Base-by-base conservation (phyloP, 2,888 invertebrate genomes). In the Microctonus aethiopoides region DNA sequence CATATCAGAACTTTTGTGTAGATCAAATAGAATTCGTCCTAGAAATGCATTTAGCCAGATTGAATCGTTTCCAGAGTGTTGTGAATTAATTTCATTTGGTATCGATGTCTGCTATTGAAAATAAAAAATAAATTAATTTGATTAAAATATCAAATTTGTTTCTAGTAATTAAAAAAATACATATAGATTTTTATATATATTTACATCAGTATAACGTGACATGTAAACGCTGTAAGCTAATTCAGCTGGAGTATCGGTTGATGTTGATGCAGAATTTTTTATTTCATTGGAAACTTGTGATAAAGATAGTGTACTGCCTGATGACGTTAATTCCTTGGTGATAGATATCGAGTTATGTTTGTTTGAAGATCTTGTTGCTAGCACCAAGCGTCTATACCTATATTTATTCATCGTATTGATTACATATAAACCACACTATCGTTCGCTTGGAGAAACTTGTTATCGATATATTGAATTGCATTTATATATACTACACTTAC, bases 1-100 rank as follows among this genome's bases (percentile, higher is more conserved):
- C 88, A 94, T 93, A 71, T 87, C 87, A 1, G 91, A 89, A 83
- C 95, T 93, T 36, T 92, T 90, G 83, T 95, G 91, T 83, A 95
- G 91, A 86, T 97, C 97, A 86, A 92, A 97, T 78, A 95, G 89
- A 52, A 96, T 87, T 64, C 97, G 88, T 36, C 93, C 94, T 26
- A 95, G 78, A 71, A 95, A 81, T 16, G 94, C 92, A 88, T 96
- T 96, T 75, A 95, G 81, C 93, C 94, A 95, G 74, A 91, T 86
- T 74, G 91, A 88, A 73, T 91, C 89, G n/a, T 81, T 79, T 60
- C 75, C 81, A 39, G 74, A 71, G 5, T 73, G 68, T 39, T 78
- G 68, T 60, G 69, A 66, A 54, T 72, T 78, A 29, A 66, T 29
- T 54, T 80, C 82, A 29, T 72, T 63, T 22, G 74, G 72, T 20